Evolutionary conservation across 2,797 vertebrate species (phyloP), one percentile per base, ranked within the genome.

Genomic region (Cercopithecus neglectus): DNA sequence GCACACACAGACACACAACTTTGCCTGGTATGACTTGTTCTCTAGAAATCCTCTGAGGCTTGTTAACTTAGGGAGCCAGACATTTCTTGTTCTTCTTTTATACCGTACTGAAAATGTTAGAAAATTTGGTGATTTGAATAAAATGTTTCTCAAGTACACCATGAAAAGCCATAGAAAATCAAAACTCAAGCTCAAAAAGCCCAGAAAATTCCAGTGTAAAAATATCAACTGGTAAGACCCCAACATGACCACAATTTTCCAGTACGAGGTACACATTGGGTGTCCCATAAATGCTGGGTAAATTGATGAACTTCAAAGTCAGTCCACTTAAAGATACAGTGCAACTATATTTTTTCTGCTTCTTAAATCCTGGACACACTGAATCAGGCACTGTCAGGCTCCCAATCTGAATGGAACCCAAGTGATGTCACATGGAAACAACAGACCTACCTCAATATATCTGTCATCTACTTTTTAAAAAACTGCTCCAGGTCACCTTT

Each of bases 391-490:
- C 87, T 89, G 87, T 70, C 46, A 85, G 78, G 44, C 70, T 88
- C 53, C 90, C 88, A 78, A 12, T 39, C 0, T 80, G 90, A 93
- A 92, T 21, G 28, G 59, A 94, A 80, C 39, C 72, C 64, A 89
- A 86, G 74, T 89, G 94, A 95, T 78, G 59, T 94, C 92, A 89
- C 94, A 53, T 57, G 88, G 87, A 96, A 96, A 97, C 90, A 88
- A 90, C 36, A 91, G 53, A 74, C 48, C 59, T 79, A 70, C 85
- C 79, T 95, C 89, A 87, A 89, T 91, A 41, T 87, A 87, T 92
- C 96, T 92, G 91, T 90, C 87, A 95, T 89, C 81, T 80, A 76
- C 76, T 83, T 93, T 1, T 22, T 8, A 46, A 41, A 61, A 91
- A 57, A 41, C 1, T 36, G 4, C 30, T 76, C 72, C 70, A 90